Conservation (phyloP, 2,113 vertebrate species). For the Peromyscus leucopus region DNA sequence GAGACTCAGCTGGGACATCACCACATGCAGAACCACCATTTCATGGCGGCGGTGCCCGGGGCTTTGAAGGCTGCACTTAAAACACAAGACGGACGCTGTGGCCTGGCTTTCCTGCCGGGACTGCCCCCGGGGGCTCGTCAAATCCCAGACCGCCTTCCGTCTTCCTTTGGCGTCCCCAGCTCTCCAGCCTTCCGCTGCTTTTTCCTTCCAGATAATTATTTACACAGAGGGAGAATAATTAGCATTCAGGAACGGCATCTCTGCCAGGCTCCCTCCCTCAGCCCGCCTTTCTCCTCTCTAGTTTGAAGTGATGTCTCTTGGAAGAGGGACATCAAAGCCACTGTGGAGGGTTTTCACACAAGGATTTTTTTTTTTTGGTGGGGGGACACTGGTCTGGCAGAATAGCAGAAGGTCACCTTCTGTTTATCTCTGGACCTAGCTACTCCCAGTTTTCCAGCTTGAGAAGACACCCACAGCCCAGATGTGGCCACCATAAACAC, state of each 20-base stretch:
- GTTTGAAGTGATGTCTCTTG: constrained; percentile 41
- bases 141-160: constrained; percentile 25
- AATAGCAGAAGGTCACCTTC: not conserved
- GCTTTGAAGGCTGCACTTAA: constrained; percentile 23
- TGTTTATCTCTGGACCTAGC: not conserved
- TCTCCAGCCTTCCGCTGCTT: not conserved
- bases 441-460: not conserved
- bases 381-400: not conserved
- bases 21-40: not conserved
- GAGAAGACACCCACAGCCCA: not conserved
- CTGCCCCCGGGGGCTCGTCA: not conserved
- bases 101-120: not conserved
- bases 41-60: not conserved
- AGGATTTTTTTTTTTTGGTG: constrained; percentile 44
- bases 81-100: not conserved
- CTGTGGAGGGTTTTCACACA: not conserved
- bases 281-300: constrained; percentile 20
- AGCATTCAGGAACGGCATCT: constrained; percentile 54
- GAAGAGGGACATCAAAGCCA: constrained; percentile 64
- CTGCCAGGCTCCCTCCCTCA: constrained; percentile 20
- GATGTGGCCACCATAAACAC: not conserved
- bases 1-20: not conserved
- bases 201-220: constrained; percentile 74
- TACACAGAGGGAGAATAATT: constrained; percentile 75
- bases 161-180: constrained; percentile 21